phyloP scores from a whole-genome alignment of 2,113 vertebrate genomes.

The Scalopus aquaticus region DNA sequence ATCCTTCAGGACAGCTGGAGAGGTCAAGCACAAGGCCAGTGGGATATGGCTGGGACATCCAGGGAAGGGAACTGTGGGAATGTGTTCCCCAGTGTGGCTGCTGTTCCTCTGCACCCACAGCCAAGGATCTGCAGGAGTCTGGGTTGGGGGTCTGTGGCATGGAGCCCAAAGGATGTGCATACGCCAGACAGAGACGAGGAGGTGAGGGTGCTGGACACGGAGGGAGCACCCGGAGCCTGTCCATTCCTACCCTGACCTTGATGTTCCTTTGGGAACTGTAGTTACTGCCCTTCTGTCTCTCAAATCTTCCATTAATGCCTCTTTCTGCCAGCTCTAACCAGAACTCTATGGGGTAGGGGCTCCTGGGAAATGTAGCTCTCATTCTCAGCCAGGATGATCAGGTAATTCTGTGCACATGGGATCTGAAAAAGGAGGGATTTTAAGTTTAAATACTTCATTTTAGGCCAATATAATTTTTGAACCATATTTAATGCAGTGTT shows the following conservation, averaged over 20 bases:
- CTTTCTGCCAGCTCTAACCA: background rate
- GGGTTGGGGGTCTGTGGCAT: rapidly evolving
- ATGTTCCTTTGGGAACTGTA: background rate
- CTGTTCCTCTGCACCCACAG: background rate
- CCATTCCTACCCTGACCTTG: too few relatives aligned
- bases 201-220: background rate
- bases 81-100: rapidly evolving
- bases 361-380: background rate
- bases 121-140: background rate
- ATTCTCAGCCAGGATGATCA: background rate
- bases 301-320: background rate
- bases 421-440: too few relatives aligned
- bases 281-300: background rate
- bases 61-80: background rate
- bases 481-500: background rate
- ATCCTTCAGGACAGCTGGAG: too few relatives aligned
- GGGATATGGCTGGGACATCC: rapidly evolving
- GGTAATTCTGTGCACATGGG: rapidly evolving
- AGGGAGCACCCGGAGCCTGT: rapidly evolving
- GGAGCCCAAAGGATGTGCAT: background rate
- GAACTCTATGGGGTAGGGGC: background rate
- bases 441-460: background rate
- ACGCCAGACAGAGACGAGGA: background rate
- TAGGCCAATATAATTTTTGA: background rate
- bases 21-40: rapidly evolving